phyloP scores from a whole-genome alignment of 2,113 vertebrate species.

The Sorex fumeus region DNA sequence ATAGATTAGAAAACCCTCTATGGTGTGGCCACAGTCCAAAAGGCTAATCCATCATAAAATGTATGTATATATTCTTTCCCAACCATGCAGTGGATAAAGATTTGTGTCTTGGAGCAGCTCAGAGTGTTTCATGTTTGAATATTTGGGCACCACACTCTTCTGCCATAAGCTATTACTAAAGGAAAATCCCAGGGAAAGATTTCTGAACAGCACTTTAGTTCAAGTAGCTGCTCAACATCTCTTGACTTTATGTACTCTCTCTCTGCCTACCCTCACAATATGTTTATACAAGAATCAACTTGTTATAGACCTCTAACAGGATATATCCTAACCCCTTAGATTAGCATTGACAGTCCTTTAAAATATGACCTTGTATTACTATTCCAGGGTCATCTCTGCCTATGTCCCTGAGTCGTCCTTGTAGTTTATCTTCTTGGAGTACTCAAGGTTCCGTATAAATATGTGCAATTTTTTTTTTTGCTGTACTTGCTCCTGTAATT shows the following conservation, averaged over 20 bases:
- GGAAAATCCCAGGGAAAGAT: background rate
- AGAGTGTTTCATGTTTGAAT: constrained; percentile 17
- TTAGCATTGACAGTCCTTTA: background rate
- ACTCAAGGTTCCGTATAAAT: background rate
- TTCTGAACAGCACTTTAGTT: background rate
- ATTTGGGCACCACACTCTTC: background rate
- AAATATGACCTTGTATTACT: background rate
- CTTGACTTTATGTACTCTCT: background rate
- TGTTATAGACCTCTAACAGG: background rate
- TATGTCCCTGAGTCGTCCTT: background rate
- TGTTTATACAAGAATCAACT: background rate
- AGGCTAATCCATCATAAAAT: constrained; percentile 73
- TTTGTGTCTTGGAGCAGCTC: constrained; percentile 49
- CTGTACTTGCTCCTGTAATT: background rate
- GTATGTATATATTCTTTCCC: constrained; percentile 47
- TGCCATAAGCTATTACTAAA: background rate
- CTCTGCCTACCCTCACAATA: background rate
- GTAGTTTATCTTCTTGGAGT: background rate
- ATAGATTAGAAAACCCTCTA: constrained; percentile 83
- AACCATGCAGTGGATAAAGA: constrained; percentile 44
- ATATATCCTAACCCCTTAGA: background rate
- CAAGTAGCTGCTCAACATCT: background rate
- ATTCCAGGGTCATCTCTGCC: background rate
- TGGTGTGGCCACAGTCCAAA: constrained; percentile 84
- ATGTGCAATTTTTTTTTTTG: background rate